Evolutionary conservation across 2,888 invertebrate species (phyloP), one percentile per base, ranked within the genome.

Genomic region (Alloplasta piceator): DNA sequence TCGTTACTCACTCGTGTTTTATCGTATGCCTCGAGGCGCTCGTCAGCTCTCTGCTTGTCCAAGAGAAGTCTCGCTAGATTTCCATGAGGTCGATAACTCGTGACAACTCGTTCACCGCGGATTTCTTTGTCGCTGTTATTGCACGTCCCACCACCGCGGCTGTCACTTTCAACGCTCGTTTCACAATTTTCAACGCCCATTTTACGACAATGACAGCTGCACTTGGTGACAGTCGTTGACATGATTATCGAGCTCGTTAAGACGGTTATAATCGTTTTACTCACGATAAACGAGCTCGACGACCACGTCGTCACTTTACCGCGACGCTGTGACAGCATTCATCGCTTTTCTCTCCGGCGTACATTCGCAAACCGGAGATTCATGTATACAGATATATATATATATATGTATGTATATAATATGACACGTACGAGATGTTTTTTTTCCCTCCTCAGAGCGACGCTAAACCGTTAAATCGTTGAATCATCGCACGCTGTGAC

Each of bases 21-120:
- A 91, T 96, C 96, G 90, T 95, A 93, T 64, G 94, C 93, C 86
- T 94, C 94, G 26, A 96, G 93, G 85, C 94, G 94, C 89, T 95
- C 94, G 91, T 96, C 96, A 87, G 95, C 95, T 84, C 94, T 92
- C 87, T 96, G 95, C 91, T 96, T 96, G 86, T 96, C 95, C 93
- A 95, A 96, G 67, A 96, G 92, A 61, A 96, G 94, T 87, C 96
- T 93, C 68, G 96, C 96, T 82, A 96, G 92, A 68, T 95, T 95
- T 85, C 96, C 95, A 87, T 96, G 94, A 63, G 96, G 96, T 83
- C 95, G 93, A 91, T 95, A 95, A 81, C 80, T 85, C 64, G 86
- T 85, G 6, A 88, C 75, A 46, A 82, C 78, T 38, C 86, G 80
- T 70, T 83, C 76, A 60, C 56, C 36, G 72, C 67, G 26, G 56